Conservation (phyloP, 37 sponge, comb jelly and placozoan species). For the Theonella swinhoei region DNA sequence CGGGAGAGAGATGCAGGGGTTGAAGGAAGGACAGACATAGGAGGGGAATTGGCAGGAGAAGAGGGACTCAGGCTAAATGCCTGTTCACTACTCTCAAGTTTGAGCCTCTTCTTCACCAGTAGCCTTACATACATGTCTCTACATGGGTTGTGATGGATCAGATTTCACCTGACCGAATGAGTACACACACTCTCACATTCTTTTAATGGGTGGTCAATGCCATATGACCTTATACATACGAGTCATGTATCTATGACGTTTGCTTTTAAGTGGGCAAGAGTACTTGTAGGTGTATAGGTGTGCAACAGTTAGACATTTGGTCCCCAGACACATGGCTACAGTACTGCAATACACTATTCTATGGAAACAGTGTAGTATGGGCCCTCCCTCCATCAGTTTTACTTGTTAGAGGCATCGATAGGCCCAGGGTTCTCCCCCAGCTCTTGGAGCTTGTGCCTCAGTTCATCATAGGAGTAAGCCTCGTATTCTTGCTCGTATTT, state of each 20-base stretch:
- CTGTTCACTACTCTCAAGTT: constrained; percentile 22
- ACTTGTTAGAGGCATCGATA: constrained; percentile 68
- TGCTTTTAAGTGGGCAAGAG: too few species aligned
- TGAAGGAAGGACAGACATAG: not conserved
- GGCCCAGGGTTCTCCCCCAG: constrained; percentile 68
- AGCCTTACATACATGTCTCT: constrained; percentile 52
- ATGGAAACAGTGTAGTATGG: not conserved
- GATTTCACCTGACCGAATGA: too few species aligned
- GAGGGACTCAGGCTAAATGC: not conserved
- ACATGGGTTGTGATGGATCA: too few species aligned
- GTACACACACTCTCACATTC: too few species aligned
- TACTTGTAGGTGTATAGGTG: too few species aligned
- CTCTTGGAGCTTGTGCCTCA: constrained; percentile 32
- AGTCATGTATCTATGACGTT: too few species aligned
- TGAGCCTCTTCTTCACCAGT: constrained; percentile 42
- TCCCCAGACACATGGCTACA: not conserved
- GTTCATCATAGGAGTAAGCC: constrained; percentile 9
- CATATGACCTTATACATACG: too few species aligned
- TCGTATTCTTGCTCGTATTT: constrained; percentile 26
- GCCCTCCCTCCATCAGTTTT: too few species aligned
- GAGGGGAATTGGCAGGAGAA: not conserved
- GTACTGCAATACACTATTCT: not conserved
- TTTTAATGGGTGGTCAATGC: too few species aligned
- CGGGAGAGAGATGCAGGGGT: not conserved
- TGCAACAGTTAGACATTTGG: too few species aligned